These are phyloP conservation scores for Tapera naevia DNA, from an alignment of 2,797 vertebrate species.

Conservation along the genomic window DNA sequence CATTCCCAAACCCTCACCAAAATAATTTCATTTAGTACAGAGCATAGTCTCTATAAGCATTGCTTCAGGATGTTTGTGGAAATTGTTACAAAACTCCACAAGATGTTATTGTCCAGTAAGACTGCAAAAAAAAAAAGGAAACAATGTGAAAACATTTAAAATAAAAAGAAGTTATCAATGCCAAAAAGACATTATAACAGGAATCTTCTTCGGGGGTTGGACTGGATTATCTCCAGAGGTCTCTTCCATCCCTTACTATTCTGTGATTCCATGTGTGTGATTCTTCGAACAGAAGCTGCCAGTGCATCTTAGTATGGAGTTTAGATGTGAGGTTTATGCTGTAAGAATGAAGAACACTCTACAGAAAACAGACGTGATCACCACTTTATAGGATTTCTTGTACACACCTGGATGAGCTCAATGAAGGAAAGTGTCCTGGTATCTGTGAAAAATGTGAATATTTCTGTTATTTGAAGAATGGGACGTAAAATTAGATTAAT, in stretches of 20 bases:
- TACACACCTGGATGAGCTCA: neutral
- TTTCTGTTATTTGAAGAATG: neutral
- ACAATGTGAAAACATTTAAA: neutral
- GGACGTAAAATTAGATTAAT: neutral
- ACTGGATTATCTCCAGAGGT: no score
- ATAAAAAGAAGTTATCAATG: neutral
- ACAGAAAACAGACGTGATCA: neutral
- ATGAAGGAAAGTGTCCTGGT: neutral
- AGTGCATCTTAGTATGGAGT: neutral
- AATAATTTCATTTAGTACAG: neutral
- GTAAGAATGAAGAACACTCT: neutral
- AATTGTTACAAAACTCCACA: neutral
- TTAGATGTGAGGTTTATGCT: neutral
- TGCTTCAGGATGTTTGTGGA: neutral
- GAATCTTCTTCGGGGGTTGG: neutral
- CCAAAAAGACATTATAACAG: neutral
- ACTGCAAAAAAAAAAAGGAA: neutral
- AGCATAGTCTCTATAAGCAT: neutral
- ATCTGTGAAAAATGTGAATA: neutral
- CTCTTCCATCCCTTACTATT: no score
- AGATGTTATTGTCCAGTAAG: neutral
- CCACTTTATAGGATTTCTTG: neutral
- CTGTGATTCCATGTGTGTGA: no score
- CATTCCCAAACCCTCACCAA: neutral
- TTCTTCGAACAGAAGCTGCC: neutral